A percentile compares a stretch with the other conserved stretches of the same genome.
Conservation (phyloP, 2,888 invertebrate genomes). For the Acronicta aceris region DNA sequence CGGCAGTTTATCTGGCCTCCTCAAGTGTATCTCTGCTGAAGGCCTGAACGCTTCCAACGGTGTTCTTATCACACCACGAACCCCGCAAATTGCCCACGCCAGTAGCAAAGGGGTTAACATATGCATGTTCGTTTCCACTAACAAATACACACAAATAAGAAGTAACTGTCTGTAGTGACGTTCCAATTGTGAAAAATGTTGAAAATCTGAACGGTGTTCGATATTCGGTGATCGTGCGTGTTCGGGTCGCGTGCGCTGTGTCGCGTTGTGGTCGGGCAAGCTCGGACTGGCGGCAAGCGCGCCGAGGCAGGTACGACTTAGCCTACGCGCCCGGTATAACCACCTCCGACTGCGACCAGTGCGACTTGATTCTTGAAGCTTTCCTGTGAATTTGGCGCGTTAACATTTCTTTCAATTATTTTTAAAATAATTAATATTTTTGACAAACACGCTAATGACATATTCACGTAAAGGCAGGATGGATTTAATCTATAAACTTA, state of each 20-base stretch:
- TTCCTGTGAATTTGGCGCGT: conserved; percentile 56
- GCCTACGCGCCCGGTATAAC: conserved; percentile 87
- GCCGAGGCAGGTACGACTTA: conserved; percentile 84
- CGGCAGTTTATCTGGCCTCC: conserved; percentile 84
- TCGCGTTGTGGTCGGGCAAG: conserved; percentile 77
- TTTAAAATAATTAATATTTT: neutral
- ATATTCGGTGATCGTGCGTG: conserved; percentile 61
- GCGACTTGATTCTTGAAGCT: conserved; percentile 77
- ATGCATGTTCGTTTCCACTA: conserved; percentile 73
- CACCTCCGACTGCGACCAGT: conserved; percentile 75
- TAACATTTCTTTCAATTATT: conserved; percentile 37
- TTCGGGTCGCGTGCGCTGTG: conserved; percentile 70
- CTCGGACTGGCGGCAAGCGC: conserved; percentile 82
- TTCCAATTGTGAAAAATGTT: conserved; percentile 49
- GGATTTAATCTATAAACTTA: too few relatives aligned
- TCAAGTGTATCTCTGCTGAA: conserved; percentile 82
- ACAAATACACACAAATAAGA: conserved; percentile 52
- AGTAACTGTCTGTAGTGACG: conserved; percentile 46
- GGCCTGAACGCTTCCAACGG: conserved; percentile 89
- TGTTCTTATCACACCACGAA: conserved; percentile 83
- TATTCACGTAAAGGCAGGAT: too few relatives aligned
- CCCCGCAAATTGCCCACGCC: conserved; percentile 78
- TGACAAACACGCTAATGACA: too few relatives aligned
- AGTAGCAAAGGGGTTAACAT: conserved; percentile 79
- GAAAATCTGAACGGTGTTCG: conserved; percentile 61